Evolutionary conservation across 2,888 invertebrate genomes (phyloP).

Genomic region (Priocnemis perturbator): DNA sequence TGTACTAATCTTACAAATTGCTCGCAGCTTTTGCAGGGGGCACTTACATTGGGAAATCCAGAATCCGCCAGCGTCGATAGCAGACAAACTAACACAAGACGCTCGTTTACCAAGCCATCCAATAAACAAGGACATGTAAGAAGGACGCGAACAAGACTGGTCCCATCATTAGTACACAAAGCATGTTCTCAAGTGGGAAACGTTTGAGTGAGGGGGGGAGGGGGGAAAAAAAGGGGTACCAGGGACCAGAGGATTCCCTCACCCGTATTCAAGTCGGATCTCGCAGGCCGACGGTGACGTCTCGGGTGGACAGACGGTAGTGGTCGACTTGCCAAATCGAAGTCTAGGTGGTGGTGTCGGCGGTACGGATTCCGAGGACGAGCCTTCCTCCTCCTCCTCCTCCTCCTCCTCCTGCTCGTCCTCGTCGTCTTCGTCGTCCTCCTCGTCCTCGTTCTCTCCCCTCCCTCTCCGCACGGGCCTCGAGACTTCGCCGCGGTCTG

Average conservation of each 20-base stretch:
- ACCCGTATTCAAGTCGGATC: background rate
- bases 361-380: slow-evolving; percentile 63
- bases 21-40: too few relatives aligned
- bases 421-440: slow-evolving; percentile 3
- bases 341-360: slow-evolving; percentile 67
- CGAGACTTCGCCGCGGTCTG: slow-evolving; percentile 26
- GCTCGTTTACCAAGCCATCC: too few relatives aligned
- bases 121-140: too few relatives aligned
- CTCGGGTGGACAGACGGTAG: background rate
- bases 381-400: slow-evolving; percentile 32
- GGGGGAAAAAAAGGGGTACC: too few relatives aligned
- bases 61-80: too few relatives aligned
- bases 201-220: too few relatives aligned
- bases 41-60: too few relatives aligned
- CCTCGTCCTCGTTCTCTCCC: slow-evolving; percentile 20
- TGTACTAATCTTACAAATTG: too few relatives aligned
- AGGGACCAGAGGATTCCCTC: background rate
- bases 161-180: too few relatives aligned
- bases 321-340: background rate
- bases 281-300: background rate
- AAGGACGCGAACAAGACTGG: too few relatives aligned
- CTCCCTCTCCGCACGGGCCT: slow-evolving; percentile 7
- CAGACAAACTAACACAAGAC: too few relatives aligned
- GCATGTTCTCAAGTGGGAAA: too few relatives aligned
- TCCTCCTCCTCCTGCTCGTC: slow-evolving; percentile 27